Percentiles rank a stretch among this genome's conserved stretches.
Conservation (phyloP, 2,797 vertebrate genomes). For the Enteromius viviparus region DNA sequence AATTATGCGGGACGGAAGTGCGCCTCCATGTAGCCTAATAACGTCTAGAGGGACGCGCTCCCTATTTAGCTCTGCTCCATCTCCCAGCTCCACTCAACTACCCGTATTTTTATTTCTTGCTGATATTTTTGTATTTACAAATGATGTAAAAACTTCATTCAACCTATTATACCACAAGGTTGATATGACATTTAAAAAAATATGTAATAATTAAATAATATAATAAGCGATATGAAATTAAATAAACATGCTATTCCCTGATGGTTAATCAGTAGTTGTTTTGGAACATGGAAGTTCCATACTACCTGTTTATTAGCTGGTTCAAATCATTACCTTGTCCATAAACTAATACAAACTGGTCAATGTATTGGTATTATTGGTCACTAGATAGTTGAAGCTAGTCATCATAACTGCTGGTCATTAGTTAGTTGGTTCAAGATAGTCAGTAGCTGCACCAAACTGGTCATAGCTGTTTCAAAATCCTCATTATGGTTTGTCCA, state of each 20-base stretch:
- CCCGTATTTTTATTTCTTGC: background rate
- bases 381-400: background rate
- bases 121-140: background rate
- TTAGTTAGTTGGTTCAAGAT: background rate
- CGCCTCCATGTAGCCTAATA: slow-evolving; percentile 55
- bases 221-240: background rate
- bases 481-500: background rate
- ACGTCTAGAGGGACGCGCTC: slow-evolving; percentile 52
- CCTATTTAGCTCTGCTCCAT: slow-evolving; percentile 23
- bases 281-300: background rate
- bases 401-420: background rate
- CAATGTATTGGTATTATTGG: background rate
- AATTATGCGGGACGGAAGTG: slow-evolving; percentile 58
- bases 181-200: too few species aligned
- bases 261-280: slow-evolving; percentile 18
- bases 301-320: background rate
- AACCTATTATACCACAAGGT: background rate
- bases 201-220: background rate
- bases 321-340: background rate
- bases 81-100: background rate
- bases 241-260: slow-evolving; percentile 18
- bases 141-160: background rate
- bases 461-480: background rate
- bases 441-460: background rate
- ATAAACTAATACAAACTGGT: background rate